Evolutionary conservation across 2,113 vertebrate genomes (phyloP), one percentile per base, ranked within the genome.

Genomic region (Dolichallabes microphthalmus): DNA sequence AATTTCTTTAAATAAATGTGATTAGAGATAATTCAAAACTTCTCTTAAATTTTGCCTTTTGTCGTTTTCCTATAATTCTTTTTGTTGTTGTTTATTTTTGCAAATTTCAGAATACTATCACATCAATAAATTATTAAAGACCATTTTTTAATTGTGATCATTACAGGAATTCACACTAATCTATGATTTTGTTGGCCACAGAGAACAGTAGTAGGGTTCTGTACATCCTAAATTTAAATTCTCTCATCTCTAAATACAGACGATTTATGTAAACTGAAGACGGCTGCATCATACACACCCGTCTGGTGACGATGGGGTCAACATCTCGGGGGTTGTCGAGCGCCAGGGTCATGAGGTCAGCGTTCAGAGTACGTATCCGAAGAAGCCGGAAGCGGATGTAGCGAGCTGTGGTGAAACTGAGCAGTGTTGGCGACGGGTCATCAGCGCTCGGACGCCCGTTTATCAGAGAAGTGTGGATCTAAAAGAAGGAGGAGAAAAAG

Each of bases 391-490:
- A 88, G 84, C 97, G 95, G 92, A 99, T 99, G 79, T 96, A 99
- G 32, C 96, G 97, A 76, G 98, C 96, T 0, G 97, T 97, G 76
- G 98, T 99, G 92, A 98, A 99, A 89, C 97, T 97, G 27, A 99
- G 90, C 45, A 99, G 91, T 17, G 91, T 91, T 0, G 93, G 94
- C 6, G 97, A 98, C 1, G 97, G 98, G 89, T 99, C 97, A 0
- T 98, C 97, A 2, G 97, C 97, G 73, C 98, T 99, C 20, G 98
- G 98, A 30, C 98, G 95, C 12, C 97, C 97, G 73, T 98, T 99
- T 91, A 99, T 97, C 85, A 99, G 86, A 82, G 98, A 99, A 4
- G 97, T 96, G 87, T 99, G 98, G 92, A 99, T 99, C 98, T 99
- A 90, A 45, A 71, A 69, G 22, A 2, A 64, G 73, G 27, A 2